Conservation (phyloP, 2,888 invertebrate genomes). For the Loripinus fragilis region DNA sequence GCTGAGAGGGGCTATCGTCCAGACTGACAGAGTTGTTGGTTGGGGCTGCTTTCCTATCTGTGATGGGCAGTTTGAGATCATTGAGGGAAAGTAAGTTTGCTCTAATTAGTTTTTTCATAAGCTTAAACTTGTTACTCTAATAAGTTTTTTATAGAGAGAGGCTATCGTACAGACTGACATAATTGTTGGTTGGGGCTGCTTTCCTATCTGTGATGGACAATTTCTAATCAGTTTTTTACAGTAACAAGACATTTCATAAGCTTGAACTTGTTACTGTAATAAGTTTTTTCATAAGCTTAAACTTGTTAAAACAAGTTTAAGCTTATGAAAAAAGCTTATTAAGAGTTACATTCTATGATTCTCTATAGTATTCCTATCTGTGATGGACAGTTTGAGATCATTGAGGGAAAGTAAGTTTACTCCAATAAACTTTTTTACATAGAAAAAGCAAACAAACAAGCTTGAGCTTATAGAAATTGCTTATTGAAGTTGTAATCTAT, state of each 20-base stretch:
- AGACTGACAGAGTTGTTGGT: conserved; percentile 79
- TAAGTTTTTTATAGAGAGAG: conserved; percentile 80
- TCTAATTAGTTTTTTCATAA: too few relatives aligned
- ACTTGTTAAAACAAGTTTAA: too few relatives aligned
- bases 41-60: conserved; percentile 82
- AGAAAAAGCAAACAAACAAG: too few relatives aligned
- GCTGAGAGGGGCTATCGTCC: conserved; percentile 78
- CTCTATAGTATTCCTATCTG: conserved; percentile 82
- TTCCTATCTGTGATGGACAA: conserved; percentile 80
- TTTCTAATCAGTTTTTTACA: conserved; percentile 81
- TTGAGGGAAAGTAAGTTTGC: conserved; percentile 81
- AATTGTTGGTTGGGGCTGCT: conserved; percentile 81
- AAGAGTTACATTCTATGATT: too few relatives aligned
- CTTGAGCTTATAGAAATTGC: too few relatives aligned
- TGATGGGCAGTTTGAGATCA: conserved; percentile 80
- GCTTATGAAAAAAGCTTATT: too few relatives aligned
- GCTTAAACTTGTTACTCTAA: too few relatives aligned
- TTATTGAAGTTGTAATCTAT: too few relatives aligned
- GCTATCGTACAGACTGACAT: conserved; percentile 78
- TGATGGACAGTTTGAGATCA: conserved; percentile 80
- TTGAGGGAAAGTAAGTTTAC: conserved; percentile 82
- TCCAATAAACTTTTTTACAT: too few relatives aligned
- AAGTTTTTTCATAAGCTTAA: too few relatives aligned
- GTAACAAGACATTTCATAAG: too few relatives aligned
- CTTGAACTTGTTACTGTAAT: too few relatives aligned